A percentile compares a stretch with the other conserved stretches of the same genome.
These are phyloP conservation scores for Drosophila pegasa DNA, from an alignment of 2,888 invertebrate genomes.

Conservation along the genomic window DNA sequence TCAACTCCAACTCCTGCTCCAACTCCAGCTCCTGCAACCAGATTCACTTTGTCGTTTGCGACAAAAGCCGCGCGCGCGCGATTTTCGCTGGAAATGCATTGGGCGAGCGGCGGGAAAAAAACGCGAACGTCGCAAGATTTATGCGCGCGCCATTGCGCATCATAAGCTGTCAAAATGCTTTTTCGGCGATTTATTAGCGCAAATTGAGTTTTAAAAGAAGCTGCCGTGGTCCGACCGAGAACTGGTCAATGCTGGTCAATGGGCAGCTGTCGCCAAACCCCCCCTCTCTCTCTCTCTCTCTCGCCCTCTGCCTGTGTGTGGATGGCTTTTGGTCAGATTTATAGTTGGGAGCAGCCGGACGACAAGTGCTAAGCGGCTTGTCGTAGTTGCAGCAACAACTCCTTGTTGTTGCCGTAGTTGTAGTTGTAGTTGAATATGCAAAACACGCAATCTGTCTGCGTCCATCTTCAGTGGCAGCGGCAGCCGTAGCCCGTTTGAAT, in stretches of 20 bases:
- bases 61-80: conserved; percentile 54
- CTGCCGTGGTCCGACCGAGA: conserved; percentile 31
- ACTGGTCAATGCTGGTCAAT: conserved; percentile 33
- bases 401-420: conserved; percentile 25
- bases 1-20: conserved; percentile 9
- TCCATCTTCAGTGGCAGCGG: conserved; percentile 59
- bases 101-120: conserved; percentile 38
- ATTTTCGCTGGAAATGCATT: conserved; percentile 64
- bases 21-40: conserved; percentile 15
- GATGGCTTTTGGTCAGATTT: conserved; percentile 40
- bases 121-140: conserved; percentile 69
- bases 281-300: background rate
- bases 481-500: conserved; percentile 28
- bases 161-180: conserved; percentile 83
- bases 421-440: conserved; percentile 55
- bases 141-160: conserved; percentile 75
- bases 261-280: conserved; percentile 31
- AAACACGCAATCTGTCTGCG: conserved; percentile 72
- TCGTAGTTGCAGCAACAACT: conserved; percentile 29
- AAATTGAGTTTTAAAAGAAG: conserved; percentile 84
- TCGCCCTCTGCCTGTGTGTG: background rate
- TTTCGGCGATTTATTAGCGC: conserved; percentile 84
- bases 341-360: conserved; percentile 46
- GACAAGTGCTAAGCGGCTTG: conserved; percentile 55
- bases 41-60: conserved; percentile 52